These are phyloP conservation scores for Scomber colias DNA, from an alignment of 2,113 vertebrate species.

Conservation along the genomic window DNA sequence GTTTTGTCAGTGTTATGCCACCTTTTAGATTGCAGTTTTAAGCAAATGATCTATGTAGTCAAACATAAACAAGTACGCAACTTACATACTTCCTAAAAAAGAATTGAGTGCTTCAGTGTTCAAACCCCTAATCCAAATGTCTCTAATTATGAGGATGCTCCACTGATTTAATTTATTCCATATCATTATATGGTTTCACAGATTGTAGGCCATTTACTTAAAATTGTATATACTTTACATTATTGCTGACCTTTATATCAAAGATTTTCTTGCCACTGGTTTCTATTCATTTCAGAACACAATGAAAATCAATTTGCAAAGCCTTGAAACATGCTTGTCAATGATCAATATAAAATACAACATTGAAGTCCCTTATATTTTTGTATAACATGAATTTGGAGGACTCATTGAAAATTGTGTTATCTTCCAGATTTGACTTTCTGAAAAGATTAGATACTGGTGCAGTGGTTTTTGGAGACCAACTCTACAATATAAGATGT, in stretches of 20 bases:
- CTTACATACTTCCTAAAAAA: constrained; percentile 5
- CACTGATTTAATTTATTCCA: not conserved
- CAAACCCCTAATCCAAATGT: not conserved
- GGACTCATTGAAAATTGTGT: no score
- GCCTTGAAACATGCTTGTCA: constrained; percentile 24
- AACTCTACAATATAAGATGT: no score
- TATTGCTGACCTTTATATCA: constrained; percentile 6
- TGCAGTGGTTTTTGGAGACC: no score
- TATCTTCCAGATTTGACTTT: no score
- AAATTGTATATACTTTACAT: not conserved
- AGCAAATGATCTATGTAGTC: constrained; percentile 17
- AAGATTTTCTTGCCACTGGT: constrained; percentile 19
- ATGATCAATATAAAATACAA: constrained; percentile 21
- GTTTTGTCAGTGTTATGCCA: constrained; percentile 17
- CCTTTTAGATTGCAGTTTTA: not conserved
- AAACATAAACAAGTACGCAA: constrained; percentile 17
- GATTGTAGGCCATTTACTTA: not conserved
- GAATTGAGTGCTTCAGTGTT: not conserved
- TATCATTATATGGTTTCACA: not conserved
- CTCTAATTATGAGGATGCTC: not conserved
- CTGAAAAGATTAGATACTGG: no score
- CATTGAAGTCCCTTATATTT: constrained; percentile 6
- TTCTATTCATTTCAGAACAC: constrained; percentile 25
- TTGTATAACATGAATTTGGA: not conserved
- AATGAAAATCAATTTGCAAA: constrained; percentile 39